Conservation (phyloP, 2,797 vertebrate genomes). For the Lophius americanus region DNA sequence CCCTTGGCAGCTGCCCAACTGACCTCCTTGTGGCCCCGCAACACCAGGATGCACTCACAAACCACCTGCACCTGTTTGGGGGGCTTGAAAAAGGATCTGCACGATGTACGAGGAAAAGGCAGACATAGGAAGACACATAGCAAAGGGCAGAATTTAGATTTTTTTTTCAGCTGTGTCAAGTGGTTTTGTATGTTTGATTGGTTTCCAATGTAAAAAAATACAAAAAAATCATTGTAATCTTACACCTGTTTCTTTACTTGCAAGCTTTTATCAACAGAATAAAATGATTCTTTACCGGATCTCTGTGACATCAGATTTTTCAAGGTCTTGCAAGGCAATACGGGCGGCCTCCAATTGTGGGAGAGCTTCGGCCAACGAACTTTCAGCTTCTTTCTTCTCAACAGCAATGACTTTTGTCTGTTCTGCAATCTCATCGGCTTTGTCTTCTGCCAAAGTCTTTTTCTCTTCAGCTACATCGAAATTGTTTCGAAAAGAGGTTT, state of each 20-base stretch:
- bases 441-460: conserved; percentile 90
- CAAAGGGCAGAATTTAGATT: neutral
- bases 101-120: conserved; percentile 6
- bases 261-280: neutral
- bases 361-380: conserved; percentile 89
- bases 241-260: too few species aligned
- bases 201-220: neutral
- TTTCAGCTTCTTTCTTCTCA: conserved; percentile 92
- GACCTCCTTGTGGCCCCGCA: conserved; percentile 93
- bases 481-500: neutral
- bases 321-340: conserved; percentile 90
- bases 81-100: conserved; percentile 95
- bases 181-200: neutral
- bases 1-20: conserved; percentile 93
- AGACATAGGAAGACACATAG: conserved; percentile 1
- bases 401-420: conserved; percentile 91
- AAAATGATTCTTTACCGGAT: conserved; percentile 85
- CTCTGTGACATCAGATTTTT: conserved; percentile 96
- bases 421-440: conserved; percentile 92
- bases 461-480: conserved; percentile 89
- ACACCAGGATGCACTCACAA: conserved; percentile 95
- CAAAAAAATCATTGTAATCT: too few species aligned
- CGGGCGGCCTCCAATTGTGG: conserved; percentile 92
- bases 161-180: neutral
- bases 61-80: conserved; percentile 94